Evolutionary conservation across 2,797 vertebrate species (phyloP), one percentile per base, ranked within the genome.

Genomic region (Poeciliopsis infans): DNA sequence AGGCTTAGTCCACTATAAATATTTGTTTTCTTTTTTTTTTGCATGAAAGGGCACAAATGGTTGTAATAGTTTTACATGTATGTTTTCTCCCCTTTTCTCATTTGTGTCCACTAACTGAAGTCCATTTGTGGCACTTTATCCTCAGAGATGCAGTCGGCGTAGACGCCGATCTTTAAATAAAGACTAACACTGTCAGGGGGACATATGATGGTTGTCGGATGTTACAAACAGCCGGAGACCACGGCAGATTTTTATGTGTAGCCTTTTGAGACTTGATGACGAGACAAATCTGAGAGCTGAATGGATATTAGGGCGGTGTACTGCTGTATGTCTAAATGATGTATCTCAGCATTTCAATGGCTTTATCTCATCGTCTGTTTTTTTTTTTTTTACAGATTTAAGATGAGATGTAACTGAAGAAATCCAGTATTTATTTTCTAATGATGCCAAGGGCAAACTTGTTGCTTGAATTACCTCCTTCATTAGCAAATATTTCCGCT

Each of bases 381-480:
- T 28, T 57, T 88, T 85, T 28, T 57, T 73, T 77, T 81, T 73
- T 76, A 85, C 79, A 83, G 79, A 87, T 70, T 45, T 71, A 75
- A 39, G 39, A 64, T 39, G 57, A 20, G 0, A 85, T 81, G 85
- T 87, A 88, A 89, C 78, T 87, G 61, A 83, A 87, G 79, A 85
- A 89, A 88, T 87, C 11, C 84, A 84, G 91, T 94, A 94, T 94
- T 94, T 94, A 94, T 94, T 93, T 94, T 90, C 83, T 89, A 86
- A 90, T 79, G 85, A 78, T 88, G 84, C 89, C 91, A 86, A 90
- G 89, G 88, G 86, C 84, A 78, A 89, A 83, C 88, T 77, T 81
- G 74, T 93, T 83, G 81, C 85, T 92, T 92, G 72, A 92, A 91
- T 91, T 92, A 91, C 91, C 91, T 94, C 90, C 79, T 81, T 77